phyloP scores from a whole-genome alignment of 2,797 vertebrate species.

The Pangasius mekongensis region DNA sequence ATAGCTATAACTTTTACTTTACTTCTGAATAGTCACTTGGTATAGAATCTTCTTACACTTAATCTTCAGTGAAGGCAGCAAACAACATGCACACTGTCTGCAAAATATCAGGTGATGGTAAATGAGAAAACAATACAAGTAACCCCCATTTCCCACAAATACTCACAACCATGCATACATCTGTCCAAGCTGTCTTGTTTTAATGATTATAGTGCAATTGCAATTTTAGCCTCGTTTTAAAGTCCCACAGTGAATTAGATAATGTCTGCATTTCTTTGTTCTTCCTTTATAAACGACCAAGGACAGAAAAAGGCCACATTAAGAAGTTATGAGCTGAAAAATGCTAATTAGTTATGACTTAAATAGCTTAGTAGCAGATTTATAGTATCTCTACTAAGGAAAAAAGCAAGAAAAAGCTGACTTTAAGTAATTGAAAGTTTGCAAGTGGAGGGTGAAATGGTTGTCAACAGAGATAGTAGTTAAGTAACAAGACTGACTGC shows the following conservation, averaged over 20 bases:
- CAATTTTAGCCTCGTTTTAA: conserved; percentile 50
- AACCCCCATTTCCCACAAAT: conserved; percentile 12
- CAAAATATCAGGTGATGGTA: conserved; percentile 39
- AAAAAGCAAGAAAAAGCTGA: conserved; percentile 34
- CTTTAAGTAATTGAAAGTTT: conserved; percentile 56
- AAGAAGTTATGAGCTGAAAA: conserved; percentile 47
- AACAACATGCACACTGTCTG: neutral
- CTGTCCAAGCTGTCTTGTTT: conserved; percentile 49
- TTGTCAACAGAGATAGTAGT: conserved; percentile 63
- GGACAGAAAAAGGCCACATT: conserved; percentile 42
- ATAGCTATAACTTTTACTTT: neutral
- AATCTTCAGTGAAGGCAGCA: neutral
- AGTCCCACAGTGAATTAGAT: conserved; percentile 58
- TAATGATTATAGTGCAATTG: conserved; percentile 39
- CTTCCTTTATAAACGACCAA: conserved; percentile 37
- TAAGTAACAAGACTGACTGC: conserved; percentile 44
- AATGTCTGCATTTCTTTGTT: conserved; percentile 53
- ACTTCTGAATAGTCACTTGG: neutral
- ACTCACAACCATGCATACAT: conserved; percentile 42
- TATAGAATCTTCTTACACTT: neutral
- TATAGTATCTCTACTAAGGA: conserved; percentile 59
- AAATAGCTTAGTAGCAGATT: conserved; percentile 53
- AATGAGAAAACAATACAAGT: conserved; percentile 41
- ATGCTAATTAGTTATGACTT: conserved; percentile 39
- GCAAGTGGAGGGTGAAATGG: conserved; percentile 63